Evolutionary conservation across 2,113 vertebrate genomes (phyloP), one percentile per base, ranked within the genome.

Genomic region (Phaethornis superciliosus): DNA sequence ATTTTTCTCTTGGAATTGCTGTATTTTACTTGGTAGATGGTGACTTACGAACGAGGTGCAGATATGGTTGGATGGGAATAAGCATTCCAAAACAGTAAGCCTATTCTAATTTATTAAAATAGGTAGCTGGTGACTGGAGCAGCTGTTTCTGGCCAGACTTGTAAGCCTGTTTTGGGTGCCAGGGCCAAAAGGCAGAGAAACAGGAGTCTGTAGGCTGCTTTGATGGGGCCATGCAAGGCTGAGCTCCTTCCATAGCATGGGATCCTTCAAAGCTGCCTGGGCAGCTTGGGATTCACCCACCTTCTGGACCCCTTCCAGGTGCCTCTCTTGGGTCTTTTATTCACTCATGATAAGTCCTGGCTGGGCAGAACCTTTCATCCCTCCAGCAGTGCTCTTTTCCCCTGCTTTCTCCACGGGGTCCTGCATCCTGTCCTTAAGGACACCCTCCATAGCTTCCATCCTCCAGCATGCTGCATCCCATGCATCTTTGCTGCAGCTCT

Each of bases 391-490:
- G 27, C 15, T 56, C 70, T 37, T 46, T 81, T 56, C 46, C 22
- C 59, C 35, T 28, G 3, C 18, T 12, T 54, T 19, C 56, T 32
- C n/a, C 4, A 0, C 0, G 1, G 27, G 9, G 22, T 28, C 27
- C 33, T 27, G n/a, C 35, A 46, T 54, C 49, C 30, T 12, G 9
- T 81, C 54, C 68, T 46, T 71, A 0, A 2, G 27, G 68, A 44
- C 3, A 28, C 40, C 23, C 33, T 32, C 11, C 1, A 2, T 13
- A 23, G 37, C 33, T 42, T 78, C 37, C 19, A 7, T 42, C 54
- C 51, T 65, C 28, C 67, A 24, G 37, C 11, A 58, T 44, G 2
- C 49, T 26, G 37, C 7, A 4, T 75, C 59, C 42, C 2, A 2
- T 40, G 40, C 32, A 13, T 56, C 86, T 56, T 81, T 30, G 0